These are phyloP conservation scores for Camponotus vicinus DNA, from an alignment of 1,140 invertebrate genomes.

Conservation along the genomic window DNA sequence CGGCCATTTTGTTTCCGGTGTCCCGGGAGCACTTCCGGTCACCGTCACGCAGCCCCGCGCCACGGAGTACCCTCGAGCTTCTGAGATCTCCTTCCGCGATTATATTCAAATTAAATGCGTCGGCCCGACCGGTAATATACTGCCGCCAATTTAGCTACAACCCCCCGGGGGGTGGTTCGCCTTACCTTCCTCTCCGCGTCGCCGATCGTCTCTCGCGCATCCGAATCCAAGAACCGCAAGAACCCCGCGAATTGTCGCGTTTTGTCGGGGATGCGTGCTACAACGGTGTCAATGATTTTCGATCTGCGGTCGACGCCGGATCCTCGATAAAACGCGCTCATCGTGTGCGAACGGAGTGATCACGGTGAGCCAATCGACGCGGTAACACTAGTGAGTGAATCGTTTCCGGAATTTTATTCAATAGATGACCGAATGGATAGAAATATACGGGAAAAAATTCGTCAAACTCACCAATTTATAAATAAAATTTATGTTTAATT, in stretches of 20 bases:
- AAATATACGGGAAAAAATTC: background rate
- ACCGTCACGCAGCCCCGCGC: constrained; percentile 85
- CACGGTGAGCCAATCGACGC: constrained; percentile 42
- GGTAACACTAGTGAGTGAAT: constrained; percentile 36
- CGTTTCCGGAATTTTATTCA: constrained; percentile 34
- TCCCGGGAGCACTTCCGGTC: constrained; percentile 85
- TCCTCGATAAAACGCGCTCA: constrained; percentile 37
- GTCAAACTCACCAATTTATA: too few relatives aligned
- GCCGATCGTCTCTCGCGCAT: constrained; percentile 48
- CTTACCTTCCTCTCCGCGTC: constrained; percentile 73
- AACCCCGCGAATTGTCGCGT: constrained; percentile 78
- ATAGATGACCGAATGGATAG: background rate
- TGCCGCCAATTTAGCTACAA: constrained; percentile 86
- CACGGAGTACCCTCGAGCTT: constrained; percentile 80
- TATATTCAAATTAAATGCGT: constrained; percentile 87
- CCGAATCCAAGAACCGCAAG: constrained; percentile 66
- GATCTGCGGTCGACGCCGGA: constrained; percentile 20
- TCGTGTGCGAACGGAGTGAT: constrained; percentile 5
- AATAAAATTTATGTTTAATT: background rate
- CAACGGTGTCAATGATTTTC: constrained; percentile 33
- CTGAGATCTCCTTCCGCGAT: constrained; percentile 85
- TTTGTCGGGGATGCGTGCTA: constrained; percentile 65
- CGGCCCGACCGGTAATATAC: constrained; percentile 85
- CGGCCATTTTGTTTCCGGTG: constrained; percentile 86
- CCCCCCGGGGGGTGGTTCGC: constrained; percentile 81